Conservation (phyloP, 2,888 invertebrate species). For the Sphaeridia pumilis region DNA sequence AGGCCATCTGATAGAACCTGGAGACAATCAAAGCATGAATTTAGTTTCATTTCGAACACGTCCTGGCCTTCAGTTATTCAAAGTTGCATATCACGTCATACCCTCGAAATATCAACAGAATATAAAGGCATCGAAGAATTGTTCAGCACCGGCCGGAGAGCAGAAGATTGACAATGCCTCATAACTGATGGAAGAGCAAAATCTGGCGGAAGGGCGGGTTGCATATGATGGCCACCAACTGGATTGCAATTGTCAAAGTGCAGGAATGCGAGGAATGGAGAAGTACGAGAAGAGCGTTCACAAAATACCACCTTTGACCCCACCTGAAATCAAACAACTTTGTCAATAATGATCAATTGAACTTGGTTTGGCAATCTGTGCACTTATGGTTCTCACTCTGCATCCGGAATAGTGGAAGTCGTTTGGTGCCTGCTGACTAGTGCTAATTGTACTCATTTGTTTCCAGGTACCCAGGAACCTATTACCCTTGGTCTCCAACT, state of each 20-base stretch:
- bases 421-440: conserved; percentile 19
- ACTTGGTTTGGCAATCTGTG: too few species aligned
- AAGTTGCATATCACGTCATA: conserved; percentile 3
- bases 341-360: too few species aligned
- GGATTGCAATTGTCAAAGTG: conserved; percentile 25
- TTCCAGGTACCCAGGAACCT: conserved; percentile 24
- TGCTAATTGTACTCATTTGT: conserved; percentile 14
- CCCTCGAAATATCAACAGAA: conserved; percentile 31
- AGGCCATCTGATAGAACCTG: conserved; percentile 23
- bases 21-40: not conserved
- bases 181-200: too few species aligned
- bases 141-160: too few species aligned
- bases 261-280: conserved; percentile 33
- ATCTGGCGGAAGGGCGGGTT: too few species aligned
- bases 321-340: conserved; percentile 17
- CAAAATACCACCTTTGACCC: conserved; percentile 30
- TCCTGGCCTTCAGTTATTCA: not conserved
- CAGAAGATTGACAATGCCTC: too few species aligned
- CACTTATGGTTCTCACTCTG: conserved; percentile 18
- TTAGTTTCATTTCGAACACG: not conserved
- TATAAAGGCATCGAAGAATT: conserved; percentile 32
- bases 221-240: not conserved
- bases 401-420: conserved; percentile 35
- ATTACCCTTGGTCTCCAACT: conserved; percentile 34
- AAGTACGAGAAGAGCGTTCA: conserved; percentile 30